Percentiles rank a stretch among this genome's conserved stretches.
Conservation (phyloP, 2,113 vertebrate genomes). For the Xerus inauris region DNA sequence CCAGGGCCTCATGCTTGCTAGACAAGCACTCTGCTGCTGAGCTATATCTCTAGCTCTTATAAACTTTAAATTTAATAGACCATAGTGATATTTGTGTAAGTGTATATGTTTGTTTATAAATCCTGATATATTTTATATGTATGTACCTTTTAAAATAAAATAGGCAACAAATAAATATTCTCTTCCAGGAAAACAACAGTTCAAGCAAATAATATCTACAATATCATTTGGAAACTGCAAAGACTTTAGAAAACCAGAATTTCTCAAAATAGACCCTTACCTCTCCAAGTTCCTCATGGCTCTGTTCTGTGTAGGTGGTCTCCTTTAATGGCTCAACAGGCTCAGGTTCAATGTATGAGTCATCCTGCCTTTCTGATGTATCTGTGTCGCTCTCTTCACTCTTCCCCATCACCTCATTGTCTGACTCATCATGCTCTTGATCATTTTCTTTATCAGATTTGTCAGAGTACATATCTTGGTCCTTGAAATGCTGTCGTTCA, state of each 20-base stretch:
- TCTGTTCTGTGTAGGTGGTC: slow-evolving; percentile 94
- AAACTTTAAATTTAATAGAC: slow-evolving; percentile 44
- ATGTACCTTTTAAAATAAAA: slow-evolving; percentile 43
- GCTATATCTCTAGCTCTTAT: neutral
- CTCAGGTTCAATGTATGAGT: slow-evolving; percentile 93
- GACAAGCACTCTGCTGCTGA: no score
- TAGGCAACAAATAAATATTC: neutral
- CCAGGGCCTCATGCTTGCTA: no score
- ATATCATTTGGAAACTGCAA: neutral
- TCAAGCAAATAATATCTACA: slow-evolving; percentile 39
- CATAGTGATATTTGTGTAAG: neutral
- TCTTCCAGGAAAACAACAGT: neutral
- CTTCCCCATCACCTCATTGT: slow-evolving; percentile 96
- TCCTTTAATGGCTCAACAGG: slow-evolving; percentile 92
- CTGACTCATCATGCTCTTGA: slow-evolving; percentile 96
- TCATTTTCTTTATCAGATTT: slow-evolving; percentile 98
- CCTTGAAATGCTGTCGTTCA: slow-evolving; percentile 93
- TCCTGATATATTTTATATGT: neutral
- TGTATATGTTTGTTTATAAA: slow-evolving; percentile 23
- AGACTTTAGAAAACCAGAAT: neutral
- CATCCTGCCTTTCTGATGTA: slow-evolving; percentile 96
- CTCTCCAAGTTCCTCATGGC: slow-evolving; percentile 96
- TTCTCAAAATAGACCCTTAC: slow-evolving; percentile 81
- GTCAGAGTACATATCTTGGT: slow-evolving; percentile 97
- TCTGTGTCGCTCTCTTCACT: slow-evolving; percentile 98